A percentile compares a stretch with the other conserved stretches of the same genome.
These are phyloP conservation scores for Tympanoctomys barrerae DNA, from an alignment of 2,797 vertebrate genomes.

Conservation along the genomic window DNA sequence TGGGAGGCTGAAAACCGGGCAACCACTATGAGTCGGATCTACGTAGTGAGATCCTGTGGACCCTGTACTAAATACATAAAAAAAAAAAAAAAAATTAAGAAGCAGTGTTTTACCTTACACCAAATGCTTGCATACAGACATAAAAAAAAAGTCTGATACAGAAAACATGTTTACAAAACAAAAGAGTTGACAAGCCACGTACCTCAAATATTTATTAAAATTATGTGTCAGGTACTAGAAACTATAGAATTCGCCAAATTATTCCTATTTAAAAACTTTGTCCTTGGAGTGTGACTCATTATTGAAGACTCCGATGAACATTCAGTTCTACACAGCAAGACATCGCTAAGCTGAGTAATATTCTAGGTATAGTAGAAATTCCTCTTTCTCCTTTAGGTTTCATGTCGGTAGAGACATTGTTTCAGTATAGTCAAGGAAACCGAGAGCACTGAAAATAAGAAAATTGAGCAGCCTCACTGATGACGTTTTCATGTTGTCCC, in stretches of 20 bases:
- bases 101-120: not conserved
- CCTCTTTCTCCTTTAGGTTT: conserved; percentile 26
- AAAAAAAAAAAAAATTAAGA: not conserved
- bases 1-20: too few relatives aligned
- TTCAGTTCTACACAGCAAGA: not conserved
- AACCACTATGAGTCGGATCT: too few relatives aligned
- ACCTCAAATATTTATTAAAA: not conserved
- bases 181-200: not conserved
- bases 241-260: not conserved
- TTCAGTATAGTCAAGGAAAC: not conserved
- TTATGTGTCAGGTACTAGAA: not conserved
- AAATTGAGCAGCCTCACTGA: not conserved
- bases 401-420: not conserved
- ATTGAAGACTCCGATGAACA: not conserved
- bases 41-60: too few relatives aligned
- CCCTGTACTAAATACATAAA: too few relatives aligned
- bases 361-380: not conserved
- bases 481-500: not conserved
- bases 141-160: conserved; percentile 28
- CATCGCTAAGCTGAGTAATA: not conserved
- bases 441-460: not conserved
- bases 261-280: not conserved
- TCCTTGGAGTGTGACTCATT: not conserved
- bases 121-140: not conserved
- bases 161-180: conserved; percentile 38